phyloP scores from a whole-genome alignment of 1,140 invertebrate genomes.

The Heliconius eleuchia region DNA sequence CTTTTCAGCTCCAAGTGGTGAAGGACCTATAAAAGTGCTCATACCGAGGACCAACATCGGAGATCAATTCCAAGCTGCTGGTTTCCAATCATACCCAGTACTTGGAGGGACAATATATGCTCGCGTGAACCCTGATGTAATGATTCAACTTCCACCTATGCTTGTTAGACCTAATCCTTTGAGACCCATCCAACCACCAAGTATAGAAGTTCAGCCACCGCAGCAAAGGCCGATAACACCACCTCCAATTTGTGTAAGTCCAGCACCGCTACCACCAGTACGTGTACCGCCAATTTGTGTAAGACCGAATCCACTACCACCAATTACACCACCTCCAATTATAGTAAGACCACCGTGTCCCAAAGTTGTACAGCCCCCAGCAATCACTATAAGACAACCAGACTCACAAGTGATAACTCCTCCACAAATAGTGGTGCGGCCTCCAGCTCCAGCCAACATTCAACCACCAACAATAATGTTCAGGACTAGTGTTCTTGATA shows the following conservation, averaged over 20 bases:
- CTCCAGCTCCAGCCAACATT: constrained; percentile 40
- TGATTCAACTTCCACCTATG: constrained; percentile 62
- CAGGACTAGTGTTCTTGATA: constrained; percentile 26
- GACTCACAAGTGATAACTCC: constrained; percentile 42
- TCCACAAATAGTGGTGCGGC: constrained; percentile 51
- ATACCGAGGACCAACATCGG: constrained; percentile 35
- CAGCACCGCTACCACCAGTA: constrained; percentile 45
- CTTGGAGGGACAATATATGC: constrained; percentile 59
- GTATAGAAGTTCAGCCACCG: constrained; percentile 51
- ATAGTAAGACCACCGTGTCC: constrained; percentile 50
- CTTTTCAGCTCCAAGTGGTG: constrained; percentile 47
- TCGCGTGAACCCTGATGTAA: constrained; percentile 47
- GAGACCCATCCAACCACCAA: constrained; percentile 50
- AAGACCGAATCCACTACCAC: constrained; percentile 40
- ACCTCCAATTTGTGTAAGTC: constrained; percentile 50
- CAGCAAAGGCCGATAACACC: constrained; percentile 47
- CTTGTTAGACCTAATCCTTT: constrained; percentile 49
- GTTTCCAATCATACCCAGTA: constrained; percentile 52
- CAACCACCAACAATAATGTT: constrained; percentile 50
- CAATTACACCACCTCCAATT: constrained; percentile 51
- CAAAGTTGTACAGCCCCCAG: constrained; percentile 46
- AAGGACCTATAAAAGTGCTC: constrained; percentile 47
- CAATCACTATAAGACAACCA: constrained; percentile 52
- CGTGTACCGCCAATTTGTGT: constrained; percentile 54
- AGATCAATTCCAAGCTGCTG: constrained; percentile 39